Base-by-base conservation (phyloP, 2,797 vertebrate genomes). In the Hippopotamyrus pictus region DNA sequence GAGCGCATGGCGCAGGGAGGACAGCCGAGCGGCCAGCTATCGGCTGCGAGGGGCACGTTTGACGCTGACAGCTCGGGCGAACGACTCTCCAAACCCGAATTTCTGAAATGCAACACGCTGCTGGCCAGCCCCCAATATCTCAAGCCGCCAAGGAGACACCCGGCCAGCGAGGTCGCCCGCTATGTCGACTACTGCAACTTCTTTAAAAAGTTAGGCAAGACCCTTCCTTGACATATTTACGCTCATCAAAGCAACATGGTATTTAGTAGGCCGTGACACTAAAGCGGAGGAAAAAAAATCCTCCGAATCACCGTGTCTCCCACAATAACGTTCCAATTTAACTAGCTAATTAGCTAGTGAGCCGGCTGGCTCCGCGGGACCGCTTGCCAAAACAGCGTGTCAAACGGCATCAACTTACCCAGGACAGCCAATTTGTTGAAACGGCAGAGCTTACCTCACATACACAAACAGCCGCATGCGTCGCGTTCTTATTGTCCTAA, bases 381-480 rank as follows among this genome's bases (percentile, higher is more conserved):
- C 11, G 87, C 86, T 69, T 41, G 53, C 87, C 22, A 69, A 51
- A 54, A 87, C 86, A 69, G 73, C 86, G 62, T 50, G 89, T 84
- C 65, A 84, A 88, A 51, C 62, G 41, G 54, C 54, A 90, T 48
- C 79, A 90, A 90, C 86, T 91, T 89, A 88, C 48, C 87, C 88
- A 50, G 89, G 87, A 54, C 57, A 85, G 53, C 19, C 84, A n/a
- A 83, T 91, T 87, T 90, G 84, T 88, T 84, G 88, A 88, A 92
- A 89, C 54, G 87, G 89, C 89, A 73, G 69, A 89, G 62, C 90
- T 69, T 83, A 73, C 76, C 89, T 90, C 91, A 89, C 89, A 12
- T 65, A 88, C 90, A 90, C 59, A 91, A 89, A 93, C 93, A 91
- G 92, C 93, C 57, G 54, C 65, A 86, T 90, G 41, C 73, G 82